Conservation (phyloP, 2,888 invertebrate genomes). For the Clistopyga incitator region DNA sequence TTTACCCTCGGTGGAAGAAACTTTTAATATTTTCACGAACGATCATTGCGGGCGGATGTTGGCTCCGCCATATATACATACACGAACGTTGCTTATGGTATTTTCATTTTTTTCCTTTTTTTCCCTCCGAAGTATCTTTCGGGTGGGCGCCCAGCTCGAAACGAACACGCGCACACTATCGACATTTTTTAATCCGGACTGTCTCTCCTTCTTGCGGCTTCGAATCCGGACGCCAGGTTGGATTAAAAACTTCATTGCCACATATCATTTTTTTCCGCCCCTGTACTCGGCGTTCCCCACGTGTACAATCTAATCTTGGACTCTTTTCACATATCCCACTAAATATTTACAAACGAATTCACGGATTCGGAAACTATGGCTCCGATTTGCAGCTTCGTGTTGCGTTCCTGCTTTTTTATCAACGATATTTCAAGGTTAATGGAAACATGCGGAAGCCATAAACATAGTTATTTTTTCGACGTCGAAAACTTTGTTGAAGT, state of each 20-base stretch:
- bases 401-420: too few species aligned
- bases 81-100: constrained; percentile 4
- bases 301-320: too few species aligned
- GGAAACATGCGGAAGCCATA: too few species aligned
- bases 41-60: constrained; percentile 55
- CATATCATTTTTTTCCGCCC: neutral
- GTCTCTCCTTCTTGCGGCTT: constrained; percentile 5
- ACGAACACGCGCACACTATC: constrained; percentile 14
- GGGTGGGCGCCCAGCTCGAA: constrained; percentile 4
- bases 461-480: too few species aligned
- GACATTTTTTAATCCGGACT: constrained; percentile 32
- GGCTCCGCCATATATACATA: neutral
- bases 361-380: too few species aligned
- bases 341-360: too few species aligned
- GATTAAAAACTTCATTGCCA: constrained; percentile 5
- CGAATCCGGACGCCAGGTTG: neutral
- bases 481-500: too few species aligned
- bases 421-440: too few species aligned
- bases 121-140: constrained; percentile 1
- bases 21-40: constrained; percentile 68
- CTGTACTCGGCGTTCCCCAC: neutral
- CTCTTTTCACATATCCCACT: too few species aligned
- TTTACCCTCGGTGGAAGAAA: constrained; percentile 53
- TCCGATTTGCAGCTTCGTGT: too few species aligned
- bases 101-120: constrained; percentile 13